Evolutionary conservation across 1,140 invertebrate species (phyloP).

Genomic region (Manduca sexta): DNA sequence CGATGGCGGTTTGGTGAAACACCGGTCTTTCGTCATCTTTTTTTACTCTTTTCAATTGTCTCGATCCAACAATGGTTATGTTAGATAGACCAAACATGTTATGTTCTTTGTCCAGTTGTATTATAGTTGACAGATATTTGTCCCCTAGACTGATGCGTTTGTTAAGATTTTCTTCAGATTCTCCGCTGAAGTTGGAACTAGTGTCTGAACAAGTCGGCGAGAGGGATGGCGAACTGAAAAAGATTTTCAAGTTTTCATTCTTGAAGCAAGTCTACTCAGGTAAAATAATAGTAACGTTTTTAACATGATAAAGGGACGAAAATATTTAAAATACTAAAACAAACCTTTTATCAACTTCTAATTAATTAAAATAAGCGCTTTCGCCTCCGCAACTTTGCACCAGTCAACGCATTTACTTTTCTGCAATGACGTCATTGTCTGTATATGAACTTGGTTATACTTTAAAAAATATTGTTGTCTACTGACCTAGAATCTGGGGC

Average conservation of each 20-base stretch:
- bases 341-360: too few species aligned
- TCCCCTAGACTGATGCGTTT: slow-evolving; percentile 29
- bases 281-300: too few species aligned
- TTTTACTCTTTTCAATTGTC: slow-evolving; percentile 27
- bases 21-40: slow-evolving; percentile 43
- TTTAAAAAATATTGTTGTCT: not conserved
- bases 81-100: slow-evolving; percentile 59
- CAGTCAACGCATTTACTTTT: slow-evolving; percentile 46
- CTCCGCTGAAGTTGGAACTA: slow-evolving; percentile 30
- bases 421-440: slow-evolving; percentile 1
- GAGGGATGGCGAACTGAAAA: slow-evolving; percentile 45
- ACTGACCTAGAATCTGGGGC: slow-evolving; percentile 49
- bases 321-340: too few species aligned
- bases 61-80: slow-evolving; percentile 42
- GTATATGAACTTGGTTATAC: slow-evolving; percentile 7
- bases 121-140: slow-evolving; percentile 53
- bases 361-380: too few species aligned
- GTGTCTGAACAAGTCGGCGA: slow-evolving; percentile 26
- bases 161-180: slow-evolving; percentile 26
- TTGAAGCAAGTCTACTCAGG: too few species aligned
- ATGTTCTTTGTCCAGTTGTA: slow-evolving; percentile 50
- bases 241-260: too few species aligned
- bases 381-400: slow-evolving; percentile 26
- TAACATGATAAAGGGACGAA: too few species aligned
- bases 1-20: slow-evolving; percentile 53